phyloP scores from a whole-genome alignment of 2,888 invertebrate species.

The Phymatocera aterrima region DNA sequence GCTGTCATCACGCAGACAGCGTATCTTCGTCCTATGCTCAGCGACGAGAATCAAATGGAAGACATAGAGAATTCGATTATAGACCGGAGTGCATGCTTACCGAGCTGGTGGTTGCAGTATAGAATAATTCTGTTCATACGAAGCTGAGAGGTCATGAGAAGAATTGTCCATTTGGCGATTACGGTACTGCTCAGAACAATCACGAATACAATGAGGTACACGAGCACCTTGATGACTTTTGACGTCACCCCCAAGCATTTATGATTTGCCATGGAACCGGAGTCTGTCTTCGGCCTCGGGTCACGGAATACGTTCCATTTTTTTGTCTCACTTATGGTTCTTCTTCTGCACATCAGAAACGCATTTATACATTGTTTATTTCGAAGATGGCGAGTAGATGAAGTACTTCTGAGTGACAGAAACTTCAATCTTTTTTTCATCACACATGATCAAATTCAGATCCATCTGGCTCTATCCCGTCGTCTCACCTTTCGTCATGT shows the following conservation, averaged over 20 bases:
- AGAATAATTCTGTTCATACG: slow-evolving; percentile 76
- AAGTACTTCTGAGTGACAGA: background rate
- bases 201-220: slow-evolving; percentile 82
- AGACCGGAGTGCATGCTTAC: slow-evolving; percentile 62
- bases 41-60: no score
- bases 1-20: background rate
- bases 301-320: slow-evolving; percentile 90
- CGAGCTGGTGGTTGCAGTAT: slow-evolving; percentile 79
- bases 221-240: slow-evolving; percentile 82
- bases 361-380: no score
- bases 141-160: slow-evolving; percentile 86
- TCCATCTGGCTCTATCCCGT: no score
- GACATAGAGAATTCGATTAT: background rate
- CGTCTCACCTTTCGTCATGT: background rate
- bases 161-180: slow-evolving; percentile 82
- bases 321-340: slow-evolving; percentile 72
- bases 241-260: slow-evolving; percentile 80
- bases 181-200: slow-evolving; percentile 83
- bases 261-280: slow-evolving; percentile 82
- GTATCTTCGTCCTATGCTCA: background rate
- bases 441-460: no score
- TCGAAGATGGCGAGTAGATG: background rate
- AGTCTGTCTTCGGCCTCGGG: slow-evolving; percentile 81
- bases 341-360: background rate
- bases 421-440: background rate